Evolutionary conservation across 2,797 vertebrate genomes (phyloP).

Genomic region (Tapirus indicus): DNA sequence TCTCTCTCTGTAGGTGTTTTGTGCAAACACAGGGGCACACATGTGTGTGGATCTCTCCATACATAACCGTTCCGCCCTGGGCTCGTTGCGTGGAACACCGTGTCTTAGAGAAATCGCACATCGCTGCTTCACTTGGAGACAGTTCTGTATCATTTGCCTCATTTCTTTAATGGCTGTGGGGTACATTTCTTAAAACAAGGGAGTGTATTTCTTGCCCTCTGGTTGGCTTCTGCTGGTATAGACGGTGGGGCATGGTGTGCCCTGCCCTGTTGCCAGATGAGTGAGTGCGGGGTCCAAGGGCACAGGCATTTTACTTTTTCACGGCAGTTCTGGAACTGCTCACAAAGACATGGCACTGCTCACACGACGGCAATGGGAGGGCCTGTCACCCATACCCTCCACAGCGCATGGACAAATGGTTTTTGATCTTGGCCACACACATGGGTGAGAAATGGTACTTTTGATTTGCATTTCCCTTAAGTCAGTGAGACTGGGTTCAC

Average conservation of each 20-base stretch:
- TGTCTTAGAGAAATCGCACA: not conserved
- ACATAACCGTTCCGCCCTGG: accelerated
- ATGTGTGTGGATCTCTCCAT: accelerated
- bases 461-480: not conserved
- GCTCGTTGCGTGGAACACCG: not conserved
- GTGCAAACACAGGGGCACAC: not conserved
- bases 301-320: not conserved
- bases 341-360: accelerated
- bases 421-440: not conserved
- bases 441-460: not conserved
- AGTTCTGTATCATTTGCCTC: not conserved
- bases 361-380: not conserved
- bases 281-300: not conserved
- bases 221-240: not conserved
- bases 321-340: not conserved
- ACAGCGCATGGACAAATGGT: accelerated
- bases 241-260: not conserved
- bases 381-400: not conserved
- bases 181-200: not conserved
- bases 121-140: not conserved
- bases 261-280: not conserved
- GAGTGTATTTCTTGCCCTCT: not conserved
- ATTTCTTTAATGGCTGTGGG: not conserved
- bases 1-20: not conserved
- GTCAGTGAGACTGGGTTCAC: not conserved